These are phyloP conservation scores for Halictus quadricinctus DNA, from an alignment of 2,888 invertebrate genomes.

Conservation along the genomic window DNA sequence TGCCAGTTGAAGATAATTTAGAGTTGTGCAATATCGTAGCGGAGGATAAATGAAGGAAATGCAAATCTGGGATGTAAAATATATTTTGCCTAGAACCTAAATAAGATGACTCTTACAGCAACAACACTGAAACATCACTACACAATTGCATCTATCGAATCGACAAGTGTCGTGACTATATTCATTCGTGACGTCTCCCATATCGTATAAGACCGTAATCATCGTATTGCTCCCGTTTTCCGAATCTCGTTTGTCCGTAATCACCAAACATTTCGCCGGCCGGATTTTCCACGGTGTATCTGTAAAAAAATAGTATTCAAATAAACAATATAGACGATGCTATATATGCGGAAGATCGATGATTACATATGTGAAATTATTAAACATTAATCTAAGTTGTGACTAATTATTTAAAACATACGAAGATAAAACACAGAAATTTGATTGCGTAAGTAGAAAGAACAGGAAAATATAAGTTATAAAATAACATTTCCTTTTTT, in stretches of 20 bases:
- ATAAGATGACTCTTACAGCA: conserved; percentile 29
- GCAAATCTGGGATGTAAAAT: conserved; percentile 66
- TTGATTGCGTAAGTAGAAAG: not conserved
- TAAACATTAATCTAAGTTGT: not conserved
- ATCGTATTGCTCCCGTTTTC: conserved; percentile 87
- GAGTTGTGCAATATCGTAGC: not conserved
- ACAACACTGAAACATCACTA: conserved; percentile 22
- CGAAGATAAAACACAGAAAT: not conserved
- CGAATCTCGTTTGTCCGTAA: conserved; percentile 86
- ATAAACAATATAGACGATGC: not conserved
- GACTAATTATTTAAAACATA: not conserved
- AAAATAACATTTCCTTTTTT: not conserved
- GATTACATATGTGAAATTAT: not conserved
- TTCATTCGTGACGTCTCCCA: conserved; percentile 83
- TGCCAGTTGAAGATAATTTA: not conserved
- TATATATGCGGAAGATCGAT: not conserved
- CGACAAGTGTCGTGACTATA: conserved; percentile 15
- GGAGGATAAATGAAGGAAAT: conserved; percentile 22
- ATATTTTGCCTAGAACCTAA: conserved; percentile 59
- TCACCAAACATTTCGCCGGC: conserved; percentile 83
- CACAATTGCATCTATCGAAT: conserved; percentile 31
- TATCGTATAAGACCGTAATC: conserved; percentile 91
- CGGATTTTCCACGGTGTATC: conserved; percentile 68
- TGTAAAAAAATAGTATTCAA: conserved; percentile 18
- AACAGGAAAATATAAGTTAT: not conserved